Evolutionary conservation across 30 jellyfish, hydroid and myxozoan genomes (phyloP), one percentile per base, ranked within the genome.

Genomic region (Aurelia sp.): DNA sequence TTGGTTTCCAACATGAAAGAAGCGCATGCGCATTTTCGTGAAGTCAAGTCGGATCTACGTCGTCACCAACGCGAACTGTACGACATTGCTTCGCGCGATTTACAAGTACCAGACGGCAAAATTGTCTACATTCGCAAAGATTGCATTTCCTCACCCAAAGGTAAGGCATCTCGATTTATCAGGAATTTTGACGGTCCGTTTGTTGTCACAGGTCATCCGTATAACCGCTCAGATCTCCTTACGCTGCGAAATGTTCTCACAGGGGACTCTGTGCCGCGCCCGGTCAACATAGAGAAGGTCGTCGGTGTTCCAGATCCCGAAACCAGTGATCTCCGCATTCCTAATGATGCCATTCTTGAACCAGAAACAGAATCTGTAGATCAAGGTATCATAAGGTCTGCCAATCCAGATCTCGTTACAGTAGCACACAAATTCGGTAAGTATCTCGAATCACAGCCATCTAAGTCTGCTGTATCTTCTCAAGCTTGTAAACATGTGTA

Each of bases 1-100:
- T 20, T 58, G 30, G 67, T 58, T 20, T 5, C 67, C 12, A 58
- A 58, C 5, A 40, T 40, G 51, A 58, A 58, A 20, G 30, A 17
- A 0, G 30, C 30, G 30, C 21, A 16, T 20, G 13, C 9, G 30
- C 0, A 58, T 4, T 58, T 58, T 58, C 17, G 30, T 4, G 67
- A 58, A 58, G 16, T 58, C 0, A 58, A 58, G 4, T 58, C 67
- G 30, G 84, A 72, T 72, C 30, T 72, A 16, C 84, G 69, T 69
- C 67, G 84, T 16, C 84, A 66, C 12, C 84, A 72, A 24, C 68
- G 84, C 84, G 68, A 72, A 16, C 63, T 72, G 18, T 72, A 72
- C 47, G 84, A 72, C 24, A 19, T 55, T 33, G 84, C 84, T 4
- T 44, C 84, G 22, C 47, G 84, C 17, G 84, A 72, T 51, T 16